phyloP scores from a whole-genome alignment of 2,113 vertebrate species.

The Poeciliopsis retropinna region DNA sequence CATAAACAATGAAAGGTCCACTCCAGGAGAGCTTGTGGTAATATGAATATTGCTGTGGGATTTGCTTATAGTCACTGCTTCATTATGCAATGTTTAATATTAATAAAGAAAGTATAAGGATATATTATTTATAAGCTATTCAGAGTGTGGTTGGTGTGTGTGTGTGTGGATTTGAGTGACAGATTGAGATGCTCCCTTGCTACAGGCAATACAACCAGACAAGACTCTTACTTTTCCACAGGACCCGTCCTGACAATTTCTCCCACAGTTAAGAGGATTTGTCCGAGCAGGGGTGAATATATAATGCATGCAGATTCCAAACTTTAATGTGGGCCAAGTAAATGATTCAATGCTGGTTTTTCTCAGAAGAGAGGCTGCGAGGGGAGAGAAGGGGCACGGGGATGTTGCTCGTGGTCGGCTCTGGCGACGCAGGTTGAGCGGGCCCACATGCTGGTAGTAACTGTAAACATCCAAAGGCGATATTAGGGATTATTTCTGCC shows the following conservation, averaged over 20 bases:
- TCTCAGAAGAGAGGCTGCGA: conserved; percentile 47
- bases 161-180: conserved; percentile 66
- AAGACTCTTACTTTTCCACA: conserved; percentile 72
- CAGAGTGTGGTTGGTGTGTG: conserved; percentile 51
- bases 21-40: conserved; percentile 62
- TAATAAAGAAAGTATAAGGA: conserved; percentile 79
- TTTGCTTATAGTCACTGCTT: conserved; percentile 73
- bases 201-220: conserved; percentile 74
- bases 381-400: conserved; percentile 7
- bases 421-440: neutral
- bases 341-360: conserved; percentile 84
- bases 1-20: conserved; percentile 74
- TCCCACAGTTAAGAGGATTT: conserved; percentile 81
- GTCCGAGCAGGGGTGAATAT: conserved; percentile 82
- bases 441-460: conserved; percentile 1
- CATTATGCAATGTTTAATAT: conserved; percentile 83
- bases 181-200: conserved; percentile 76
- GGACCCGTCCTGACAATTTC: conserved; percentile 80
- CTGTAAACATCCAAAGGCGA: neutral
- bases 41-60: conserved; percentile 78
- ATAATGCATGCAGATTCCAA: conserved; percentile 84
- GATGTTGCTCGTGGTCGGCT: conserved; percentile 41
- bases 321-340: conserved; percentile 81
- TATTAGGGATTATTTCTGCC: neutral
- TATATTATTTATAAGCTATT: conserved; percentile 85